Evolutionary conservation across 1,140 invertebrate genomes (phyloP).

Genomic region (Lepidurus couesii): DNA sequence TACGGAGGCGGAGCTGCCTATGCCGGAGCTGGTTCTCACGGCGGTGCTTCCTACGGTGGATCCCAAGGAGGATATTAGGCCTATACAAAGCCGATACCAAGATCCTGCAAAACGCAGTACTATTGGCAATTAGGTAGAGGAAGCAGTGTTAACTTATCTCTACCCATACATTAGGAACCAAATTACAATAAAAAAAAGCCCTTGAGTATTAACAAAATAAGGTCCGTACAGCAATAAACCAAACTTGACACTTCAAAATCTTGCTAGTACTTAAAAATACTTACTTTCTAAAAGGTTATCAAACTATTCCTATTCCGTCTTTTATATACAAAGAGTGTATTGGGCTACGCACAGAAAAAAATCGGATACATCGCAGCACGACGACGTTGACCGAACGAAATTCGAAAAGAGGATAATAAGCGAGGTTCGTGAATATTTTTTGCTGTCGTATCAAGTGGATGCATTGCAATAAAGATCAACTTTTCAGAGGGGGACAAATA

Average conservation of each 20-base stretch:
- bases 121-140: too few relatives aligned
- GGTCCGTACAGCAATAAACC: too few relatives aligned
- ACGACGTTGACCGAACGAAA: slow-evolving; percentile 18
- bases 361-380: slow-evolving; percentile 18
- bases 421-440: neutral
- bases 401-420: neutral
- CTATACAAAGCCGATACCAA: too few relatives aligned
- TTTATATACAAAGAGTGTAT: slow-evolving; percentile 22
- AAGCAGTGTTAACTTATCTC: too few relatives aligned
- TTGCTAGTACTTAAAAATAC: too few relatives aligned
- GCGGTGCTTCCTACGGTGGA: neutral
- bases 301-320: neutral
- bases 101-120: too few relatives aligned
- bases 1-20: neutral
- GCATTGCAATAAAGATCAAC: neutral
- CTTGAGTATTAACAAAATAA: too few relatives aligned
- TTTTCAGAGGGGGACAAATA: neutral
- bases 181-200: too few relatives aligned
- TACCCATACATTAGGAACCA: too few relatives aligned
- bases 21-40: slow-evolving; percentile 4
- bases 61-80: neutral
- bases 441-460: neutral
- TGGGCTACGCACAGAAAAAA: slow-evolving; percentile 13
- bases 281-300: neutral
- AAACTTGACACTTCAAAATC: too few relatives aligned